Evolutionary conservation across 1,140 invertebrate genomes (phyloP), one percentile per base, ranked within the genome.

Genomic region (Hyposmocoma kahamanoa): DNA sequence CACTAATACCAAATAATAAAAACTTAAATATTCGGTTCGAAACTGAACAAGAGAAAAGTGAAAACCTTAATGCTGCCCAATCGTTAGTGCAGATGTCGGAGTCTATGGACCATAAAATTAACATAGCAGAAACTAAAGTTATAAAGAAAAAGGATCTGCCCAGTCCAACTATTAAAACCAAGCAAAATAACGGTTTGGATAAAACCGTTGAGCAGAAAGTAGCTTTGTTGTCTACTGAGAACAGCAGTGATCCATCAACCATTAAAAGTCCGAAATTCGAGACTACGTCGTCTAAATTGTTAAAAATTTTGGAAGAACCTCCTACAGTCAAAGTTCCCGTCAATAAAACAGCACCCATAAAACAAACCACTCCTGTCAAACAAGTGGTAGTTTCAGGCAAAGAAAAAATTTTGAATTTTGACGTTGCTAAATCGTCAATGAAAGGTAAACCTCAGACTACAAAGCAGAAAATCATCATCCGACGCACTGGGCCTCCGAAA

Each of bases 81-180:
- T 87, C 84, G 3, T 67, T 87, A 45, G 83, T 87, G 3, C 71
- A 85, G 50, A 87, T 87, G 84, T 87, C 84, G 13, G 82, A 83
- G 62, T 72, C 70, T 15, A 62, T 84, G 21, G 77, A 85, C 48
- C 81, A 76, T 49, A 80, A 77, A 61, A 72, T 79, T 15, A 77
- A 77, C 53, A 64, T 76, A 24, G 34, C 53, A 49, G 73, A 76
- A 26, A 52, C 59, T 30, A 70, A 66, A 44, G 34, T 54, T 39
- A 45, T 48, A 34, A 72, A 54, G 55, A 67, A 58, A 47, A 62
- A 71, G 21, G 56, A 63, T 26, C 41, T 28, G 32, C 13, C 43
- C 3, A 38, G 52, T 18, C 19, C 42, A 38, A 42, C 26, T 38
- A 10, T 50, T 26, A 47, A 49, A 26, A 18, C 39, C 0, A 53